Base-by-base conservation (phyloP, 2,113 vertebrate species). In the Psilopogon haemacephalus region DNA sequence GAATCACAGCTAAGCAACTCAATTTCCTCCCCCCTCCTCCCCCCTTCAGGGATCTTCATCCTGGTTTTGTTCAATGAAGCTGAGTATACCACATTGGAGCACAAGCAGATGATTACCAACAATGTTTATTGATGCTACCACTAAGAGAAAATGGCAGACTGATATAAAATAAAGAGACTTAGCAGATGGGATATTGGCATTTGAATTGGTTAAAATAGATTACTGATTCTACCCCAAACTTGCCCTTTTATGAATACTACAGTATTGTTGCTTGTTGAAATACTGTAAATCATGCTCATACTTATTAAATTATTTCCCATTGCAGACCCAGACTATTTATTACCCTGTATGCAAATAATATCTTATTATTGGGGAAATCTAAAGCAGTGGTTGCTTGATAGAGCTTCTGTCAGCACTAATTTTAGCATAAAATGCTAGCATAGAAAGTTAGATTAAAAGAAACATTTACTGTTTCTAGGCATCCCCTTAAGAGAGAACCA, bases 111-210 rank as follows among this genome's bases (percentile, higher is more conserved):
- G 97, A 98, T 97, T 96, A 97, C 93, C 95, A 97, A 97, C 97
- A 97, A 96, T 97, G 97, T 98, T 97, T 98, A 98, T 97, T 98
- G 97, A 98, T 98, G 96, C 94, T 97, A 97, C 96, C 95, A 97
- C 97, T 97, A 97, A 97, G 97, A 96, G 95, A 97, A 98, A 98
- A 98, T 97, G 97, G 97, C 97, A 98, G 97, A 97, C 97, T 97
- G 97, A 98, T 97, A 97, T 97, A 97, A 97, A 98, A 98, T 98
- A 98, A 97, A 97, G 96, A 97, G 97, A 96, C 96, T 97, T 97
- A 97, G 96, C 97, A 98, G 97, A 97, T 96, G 97, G 97, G 96
- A 97, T 97, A 97, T 97, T 98, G 97, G 97, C 97, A 98, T 98
- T 98, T 97, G 97, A 97, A 97, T 97, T 97, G 97, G 97, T 97